A percentile compares a stretch with the other conserved stretches of the same genome.
These are phyloP conservation scores for Dendrolimus kikuchii DNA, from an alignment of 1,140 invertebrate species.

Conservation along the genomic window DNA sequence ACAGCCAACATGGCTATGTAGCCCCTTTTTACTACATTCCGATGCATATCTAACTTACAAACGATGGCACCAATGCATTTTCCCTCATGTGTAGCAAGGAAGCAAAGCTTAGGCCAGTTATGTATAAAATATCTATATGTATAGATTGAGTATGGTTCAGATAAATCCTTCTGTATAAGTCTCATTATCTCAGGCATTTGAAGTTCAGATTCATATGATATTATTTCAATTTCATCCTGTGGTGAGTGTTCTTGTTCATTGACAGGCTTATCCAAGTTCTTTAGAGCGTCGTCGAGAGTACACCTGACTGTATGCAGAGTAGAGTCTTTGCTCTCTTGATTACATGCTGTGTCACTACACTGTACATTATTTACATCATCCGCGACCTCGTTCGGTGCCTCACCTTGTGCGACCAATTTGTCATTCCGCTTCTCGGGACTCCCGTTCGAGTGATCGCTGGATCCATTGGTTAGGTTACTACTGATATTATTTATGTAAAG, in stretches of 20 bases:
- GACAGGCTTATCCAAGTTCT: conserved; percentile 21
- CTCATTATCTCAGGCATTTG: conserved; percentile 88
- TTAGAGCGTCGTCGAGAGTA: conserved; percentile 19
- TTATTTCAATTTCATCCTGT: conserved; percentile 53
- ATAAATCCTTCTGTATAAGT: conserved; percentile 98
- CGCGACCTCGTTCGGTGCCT: conserved; percentile 30
- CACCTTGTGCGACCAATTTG: conserved; percentile 30
- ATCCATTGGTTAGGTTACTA: conserved; percentile 64
- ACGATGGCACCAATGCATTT: conserved; percentile 97
- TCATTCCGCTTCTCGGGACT: conserved; percentile 25
- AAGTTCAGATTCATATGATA: conserved; percentile 68
- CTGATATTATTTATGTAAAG: conserved; percentile 59
- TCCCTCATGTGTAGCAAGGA: conserved; percentile 90
- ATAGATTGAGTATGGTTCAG: conserved; percentile 99
- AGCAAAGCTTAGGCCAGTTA: conserved; percentile 99
- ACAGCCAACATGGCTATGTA: conserved; percentile 99
- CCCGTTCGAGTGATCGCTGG: conserved; percentile 50
- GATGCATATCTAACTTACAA: conserved; percentile 97
- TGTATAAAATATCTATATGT: conserved; percentile 99
- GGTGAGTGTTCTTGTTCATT: conserved; percentile 20
- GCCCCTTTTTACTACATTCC: conserved; percentile 92
- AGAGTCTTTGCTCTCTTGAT: conserved; percentile 20
- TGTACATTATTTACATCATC: conserved; percentile 63
- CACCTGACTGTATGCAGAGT: conserved; percentile 10
- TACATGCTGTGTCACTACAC: conserved; percentile 38